Evolutionary conservation across 1,140 invertebrate species (phyloP), one percentile per base, ranked within the genome.

Genomic region (Planococcus citri): DNA sequence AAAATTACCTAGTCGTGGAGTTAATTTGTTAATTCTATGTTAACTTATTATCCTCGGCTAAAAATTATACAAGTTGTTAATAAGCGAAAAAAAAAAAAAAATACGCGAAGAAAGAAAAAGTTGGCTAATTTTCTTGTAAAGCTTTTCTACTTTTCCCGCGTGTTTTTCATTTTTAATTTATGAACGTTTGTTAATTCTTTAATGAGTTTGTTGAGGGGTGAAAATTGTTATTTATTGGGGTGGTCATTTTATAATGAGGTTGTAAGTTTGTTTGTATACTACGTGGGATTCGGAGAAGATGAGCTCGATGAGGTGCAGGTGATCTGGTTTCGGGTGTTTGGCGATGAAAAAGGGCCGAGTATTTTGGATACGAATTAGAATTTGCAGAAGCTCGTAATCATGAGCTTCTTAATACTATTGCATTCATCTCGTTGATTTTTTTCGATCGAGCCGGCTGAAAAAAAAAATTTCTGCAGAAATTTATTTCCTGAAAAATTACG

Each of bases 91-190:
- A 8, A n/a, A 60, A 20, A 60, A 60, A 60, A 20, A 60, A 60
- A 60, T 9, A 60, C 6, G 57, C 20, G 20, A 60, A 17, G 20
- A 17, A 64, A 64, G 24, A 64, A 25, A 24, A 24, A 17, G 14
- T 20, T 10, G 10, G 60, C 1, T 64, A 64, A 64, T 64, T 64
- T 64, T 64, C 60, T 64, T 64, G 60, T 64, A 64, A 64, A 60
- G n/a, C 60, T 64, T 64, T 64, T 3, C 29, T 33, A n/a, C n/a
- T n/a, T n/a, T n/a, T n/a, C n/a, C 29, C 4, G 29, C 29, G 29
- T 12, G 29, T 58, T 64, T 64, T 64, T 64, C 21, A 25, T 64
- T 64, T 24, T 64, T 64, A 64, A 64, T 64, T 64, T 64, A 64
- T 64, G 57, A 60, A 60, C 33, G 41, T 51, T 51, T 51, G 41